A percentile compares a stretch with the other conserved stretches of the same genome.
Evolutionary conservation across 2,113 vertebrate species (phyloP).

Genomic region (Dasyornis broadbenti): DNA sequence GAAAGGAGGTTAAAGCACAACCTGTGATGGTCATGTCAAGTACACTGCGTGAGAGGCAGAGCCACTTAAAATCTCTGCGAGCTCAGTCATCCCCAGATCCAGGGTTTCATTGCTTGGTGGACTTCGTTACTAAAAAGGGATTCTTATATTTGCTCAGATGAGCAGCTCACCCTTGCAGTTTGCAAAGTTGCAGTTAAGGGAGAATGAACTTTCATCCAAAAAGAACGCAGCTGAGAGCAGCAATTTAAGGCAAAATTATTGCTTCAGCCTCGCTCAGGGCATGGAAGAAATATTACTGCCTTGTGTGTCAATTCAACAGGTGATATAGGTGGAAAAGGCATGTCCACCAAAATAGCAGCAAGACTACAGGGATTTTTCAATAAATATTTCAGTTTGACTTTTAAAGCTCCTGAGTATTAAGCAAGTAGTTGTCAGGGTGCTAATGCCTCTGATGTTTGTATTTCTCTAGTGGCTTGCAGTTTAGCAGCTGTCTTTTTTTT

Average conservation of each 20-base stretch:
- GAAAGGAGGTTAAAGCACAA: background rate
- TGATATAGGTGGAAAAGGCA: background rate
- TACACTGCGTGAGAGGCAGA: background rate
- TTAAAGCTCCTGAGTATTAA: background rate
- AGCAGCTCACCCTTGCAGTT: background rate
- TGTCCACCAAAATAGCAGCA: fast-evolving
- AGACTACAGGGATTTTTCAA: background rate
- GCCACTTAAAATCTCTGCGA: background rate
- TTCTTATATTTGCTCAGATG: background rate
- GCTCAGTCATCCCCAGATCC: background rate
- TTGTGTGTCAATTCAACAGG: background rate
- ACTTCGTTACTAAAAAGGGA: background rate
- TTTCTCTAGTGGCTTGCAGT: background rate
- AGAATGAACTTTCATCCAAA: background rate
- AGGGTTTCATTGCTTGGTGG: background rate
- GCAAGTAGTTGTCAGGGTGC: background rate
- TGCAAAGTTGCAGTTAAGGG: background rate
- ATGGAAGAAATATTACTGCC: background rate
- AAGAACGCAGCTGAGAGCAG: background rate
- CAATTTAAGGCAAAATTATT: background rate
- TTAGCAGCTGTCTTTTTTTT: background rate
- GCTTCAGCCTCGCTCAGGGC: background rate
- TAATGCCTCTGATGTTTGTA: background rate
- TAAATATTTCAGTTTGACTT: background rate
- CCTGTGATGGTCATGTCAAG: background rate